Conservation (phyloP, 2,888 invertebrate genomes). For the Orthosia gracilis region DNA sequence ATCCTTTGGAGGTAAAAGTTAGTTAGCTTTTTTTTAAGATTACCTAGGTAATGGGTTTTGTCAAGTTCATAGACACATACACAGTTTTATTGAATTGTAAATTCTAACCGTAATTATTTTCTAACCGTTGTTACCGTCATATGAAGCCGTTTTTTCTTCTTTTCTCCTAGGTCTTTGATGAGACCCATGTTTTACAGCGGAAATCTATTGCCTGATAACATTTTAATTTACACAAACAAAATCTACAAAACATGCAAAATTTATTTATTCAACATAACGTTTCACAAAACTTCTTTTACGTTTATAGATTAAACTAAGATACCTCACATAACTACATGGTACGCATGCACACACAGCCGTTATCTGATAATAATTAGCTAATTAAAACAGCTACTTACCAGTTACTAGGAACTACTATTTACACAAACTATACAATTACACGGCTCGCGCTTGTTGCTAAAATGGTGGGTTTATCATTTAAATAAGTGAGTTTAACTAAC, state of each 20-base stretch:
- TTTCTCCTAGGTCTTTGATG: neutral
- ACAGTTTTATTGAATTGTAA: neutral
- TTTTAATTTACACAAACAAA: neutral
- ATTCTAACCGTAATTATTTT: neutral
- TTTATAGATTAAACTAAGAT: conserved; percentile 35
- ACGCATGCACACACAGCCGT: conserved; percentile 22
- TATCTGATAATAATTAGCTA: conserved; percentile 55
- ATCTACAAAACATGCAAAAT: neutral
- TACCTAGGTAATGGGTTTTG: neutral
- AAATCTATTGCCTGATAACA: conserved; percentile 3
- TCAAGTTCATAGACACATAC: neutral
- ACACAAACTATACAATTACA: conserved; percentile 47
- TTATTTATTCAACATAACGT: neutral
- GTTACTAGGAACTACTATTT: conserved; percentile 49
- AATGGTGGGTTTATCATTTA: conserved; percentile 25
- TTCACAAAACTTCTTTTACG: neutral
- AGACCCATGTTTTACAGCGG: neutral
- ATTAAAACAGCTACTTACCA: conserved; percentile 50
- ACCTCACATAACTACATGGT: conserved; percentile 24
- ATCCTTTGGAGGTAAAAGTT: no score
- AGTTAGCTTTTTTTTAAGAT: neutral
- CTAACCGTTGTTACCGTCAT: neutral
- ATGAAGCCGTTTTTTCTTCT: neutral
- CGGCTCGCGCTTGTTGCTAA: conserved; percentile 19
- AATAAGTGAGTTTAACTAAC: conserved; percentile 15